Base-by-base conservation (phyloP, 2,888 invertebrate species). In the Andrena dorsata region DNA sequence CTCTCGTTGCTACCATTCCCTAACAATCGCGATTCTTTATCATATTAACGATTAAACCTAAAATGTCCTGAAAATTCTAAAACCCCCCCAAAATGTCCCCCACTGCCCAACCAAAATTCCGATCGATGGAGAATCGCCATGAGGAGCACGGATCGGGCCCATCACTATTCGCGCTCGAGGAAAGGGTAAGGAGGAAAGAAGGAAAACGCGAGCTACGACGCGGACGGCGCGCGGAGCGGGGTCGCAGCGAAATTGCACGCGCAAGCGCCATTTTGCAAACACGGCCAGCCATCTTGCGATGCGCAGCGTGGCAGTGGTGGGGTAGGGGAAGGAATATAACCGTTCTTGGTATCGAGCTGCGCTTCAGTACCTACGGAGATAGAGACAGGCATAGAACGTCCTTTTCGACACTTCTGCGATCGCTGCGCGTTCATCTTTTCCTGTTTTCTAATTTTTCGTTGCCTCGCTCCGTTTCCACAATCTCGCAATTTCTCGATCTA, bases 201-300 rank as follows among this genome's bases (percentile, higher is more conserved):
- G 66, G 74, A 10, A 13, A 58, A 60, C 26, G 63, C 16, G 49
- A 26, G 70, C 70, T 58, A 13, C 28, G 41, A 58, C 58, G 7
- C 3, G 53, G 10, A 53, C 20, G 68, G 53, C 63, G 53, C 28
- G 41, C 16, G 65, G 51, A 41, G 26, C 26, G 63, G 76, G 56
- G 77, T 35, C 30, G 60, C 70, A 77, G 80, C 72, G 83, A 64
- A 86, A 83, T 86, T 80, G 81, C 82, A 84, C 80, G 89, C 92
- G 92, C 92, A 93, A 80, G 92, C 92, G 93, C 92, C 90, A 92
- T 92, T 92, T 92, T 88, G 88, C 89, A 89, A 85, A 88, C 83
- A 85, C 69, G 79, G 85, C 81, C 91, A 86, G 90, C 91, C 91
- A 90, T 91, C 90, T 91, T 90, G 91, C 88, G 86, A 87, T 88